These are phyloP conservation scores for Tragelaphus imberbis DNA, from an alignment of 2,113 vertebrate species.

Conservation along the genomic window DNA sequence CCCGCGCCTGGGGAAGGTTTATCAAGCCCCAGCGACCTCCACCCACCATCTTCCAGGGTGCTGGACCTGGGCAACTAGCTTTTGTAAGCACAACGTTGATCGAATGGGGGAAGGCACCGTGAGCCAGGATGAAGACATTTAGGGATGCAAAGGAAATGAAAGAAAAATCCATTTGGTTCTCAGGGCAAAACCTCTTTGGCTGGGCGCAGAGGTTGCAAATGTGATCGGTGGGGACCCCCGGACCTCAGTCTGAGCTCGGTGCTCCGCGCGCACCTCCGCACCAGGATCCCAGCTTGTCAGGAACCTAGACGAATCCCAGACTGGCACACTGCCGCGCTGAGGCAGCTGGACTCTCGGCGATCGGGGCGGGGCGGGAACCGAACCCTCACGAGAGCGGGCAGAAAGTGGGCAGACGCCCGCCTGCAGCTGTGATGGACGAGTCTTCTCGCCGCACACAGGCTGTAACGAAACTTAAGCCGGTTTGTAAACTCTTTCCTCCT, in stretches of 20 bases:
- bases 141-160: neutral
- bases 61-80: neutral
- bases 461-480: neutral
- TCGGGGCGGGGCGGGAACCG: neutral
- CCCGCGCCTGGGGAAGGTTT: neutral
- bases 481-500: neutral
- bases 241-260: neutral
- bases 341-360: neutral
- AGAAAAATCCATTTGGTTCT: neutral
- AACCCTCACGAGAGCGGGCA: neutral
- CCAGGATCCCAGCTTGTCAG: neutral
- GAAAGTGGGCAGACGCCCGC: neutral
- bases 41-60: neutral
- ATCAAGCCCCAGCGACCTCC: neutral
- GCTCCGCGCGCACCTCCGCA: neutral
- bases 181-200: neutral
- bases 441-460: neutral
- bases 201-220: neutral
- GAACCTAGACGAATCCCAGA: neutral
- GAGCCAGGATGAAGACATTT: neutral
- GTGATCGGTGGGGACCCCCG: neutral
- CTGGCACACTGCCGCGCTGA: rapidly evolving
- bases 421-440: neutral
- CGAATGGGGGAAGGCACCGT: neutral
- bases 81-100: neutral